Percentiles rank a stretch among this genome's conserved stretches.
phyloP scores from a whole-genome alignment of 2,797 vertebrate genomes.

The Otolemur crassicaudatus region DNA sequence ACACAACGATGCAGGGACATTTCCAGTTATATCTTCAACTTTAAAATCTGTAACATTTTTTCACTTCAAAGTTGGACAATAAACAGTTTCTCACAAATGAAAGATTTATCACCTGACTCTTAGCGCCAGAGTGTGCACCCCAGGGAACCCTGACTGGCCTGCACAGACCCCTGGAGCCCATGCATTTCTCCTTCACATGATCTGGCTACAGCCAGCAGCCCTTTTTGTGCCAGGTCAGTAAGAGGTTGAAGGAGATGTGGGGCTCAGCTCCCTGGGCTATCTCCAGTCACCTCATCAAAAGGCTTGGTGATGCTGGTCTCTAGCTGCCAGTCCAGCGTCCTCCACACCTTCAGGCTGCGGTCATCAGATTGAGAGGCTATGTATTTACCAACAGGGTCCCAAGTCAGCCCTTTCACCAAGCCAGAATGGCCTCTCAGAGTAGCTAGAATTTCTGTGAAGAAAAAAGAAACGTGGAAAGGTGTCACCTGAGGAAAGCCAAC shows the following conservation, averaged over 20 bases:
- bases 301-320: conserved; percentile 99
- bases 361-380: conserved; percentile 99
- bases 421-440: conserved; percentile 97
- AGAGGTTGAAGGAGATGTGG: neutral
- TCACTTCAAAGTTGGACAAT: conserved; percentile 24
- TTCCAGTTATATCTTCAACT: neutral
- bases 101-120: neutral
- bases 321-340: conserved; percentile 98
- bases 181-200: neutral
- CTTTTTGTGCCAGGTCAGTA: neutral
- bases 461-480: neutral
- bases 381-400: conserved; percentile 99
- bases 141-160: neutral
- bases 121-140: neutral
- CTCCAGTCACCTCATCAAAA: conserved; percentile 93
- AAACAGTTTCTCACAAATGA: neutral
- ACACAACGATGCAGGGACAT: neutral
- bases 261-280: conserved; percentile 90
- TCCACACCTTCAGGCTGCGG: conserved; percentile 97
- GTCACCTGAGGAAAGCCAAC: neutral
- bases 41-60: conserved; percentile 22
- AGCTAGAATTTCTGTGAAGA: conserved; percentile 93
- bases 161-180: neutral
- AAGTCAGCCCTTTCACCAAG: conserved; percentile 97
- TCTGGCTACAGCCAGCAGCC: neutral